A percentile compares a stretch with the other conserved stretches of the same genome.
phyloP scores from a whole-genome alignment of 2,888 invertebrate genomes.

The Hyposoter didymator region DNA sequence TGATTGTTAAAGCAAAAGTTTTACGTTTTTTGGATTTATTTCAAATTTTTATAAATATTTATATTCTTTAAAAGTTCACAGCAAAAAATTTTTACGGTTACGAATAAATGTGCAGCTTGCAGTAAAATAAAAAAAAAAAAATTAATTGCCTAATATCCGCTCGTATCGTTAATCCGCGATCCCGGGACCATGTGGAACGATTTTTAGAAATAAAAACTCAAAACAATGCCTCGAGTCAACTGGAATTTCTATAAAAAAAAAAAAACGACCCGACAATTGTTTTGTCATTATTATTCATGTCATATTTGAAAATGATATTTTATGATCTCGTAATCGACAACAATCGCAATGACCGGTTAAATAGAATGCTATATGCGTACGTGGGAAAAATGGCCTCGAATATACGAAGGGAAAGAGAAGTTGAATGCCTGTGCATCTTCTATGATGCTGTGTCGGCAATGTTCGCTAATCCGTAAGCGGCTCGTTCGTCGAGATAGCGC shows the following conservation, averaged over 20 bases:
- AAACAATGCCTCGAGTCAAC: no score
- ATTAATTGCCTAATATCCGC: no score
- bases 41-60: no score
- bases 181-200: no score
- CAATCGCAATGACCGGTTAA: slow-evolving; percentile 3
- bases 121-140: no score
- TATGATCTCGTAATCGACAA: not conserved
- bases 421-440: slow-evolving; percentile 34
- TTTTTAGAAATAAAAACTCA: no score
- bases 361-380: not conserved
- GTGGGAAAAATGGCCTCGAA: slow-evolving; percentile 18
- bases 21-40: no score
- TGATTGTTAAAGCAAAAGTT: no score
- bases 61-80: no score
- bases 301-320: not conserved
- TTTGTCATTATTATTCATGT: not conserved
- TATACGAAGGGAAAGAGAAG: slow-evolving; percentile 21
- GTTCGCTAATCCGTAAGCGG: slow-evolving; percentile 61
- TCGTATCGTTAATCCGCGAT: no score
- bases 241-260: not conserved
- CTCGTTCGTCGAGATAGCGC: slow-evolving; percentile 62
- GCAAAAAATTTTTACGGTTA: no score
- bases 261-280: not conserved
- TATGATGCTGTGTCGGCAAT: slow-evolving; percentile 44
- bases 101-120: no score